Percentiles rank a stretch among this genome's conserved stretches.
Evolutionary conservation across 2,113 vertebrate genomes (phyloP).

Genomic region (Corythaixoides concolor): DNA sequence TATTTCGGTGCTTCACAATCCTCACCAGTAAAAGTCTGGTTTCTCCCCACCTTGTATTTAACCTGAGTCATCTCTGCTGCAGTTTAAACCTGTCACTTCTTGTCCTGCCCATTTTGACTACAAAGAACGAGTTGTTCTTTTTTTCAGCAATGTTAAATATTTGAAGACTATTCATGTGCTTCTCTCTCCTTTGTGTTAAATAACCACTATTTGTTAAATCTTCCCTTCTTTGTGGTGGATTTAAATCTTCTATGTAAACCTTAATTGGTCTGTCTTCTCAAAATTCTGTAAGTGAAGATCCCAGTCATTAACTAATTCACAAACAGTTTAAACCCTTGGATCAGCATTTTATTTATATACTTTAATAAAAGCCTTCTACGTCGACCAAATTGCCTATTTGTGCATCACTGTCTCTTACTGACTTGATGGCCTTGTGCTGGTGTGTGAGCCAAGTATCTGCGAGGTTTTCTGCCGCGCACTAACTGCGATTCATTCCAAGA

Average conservation of each 20-base stretch:
- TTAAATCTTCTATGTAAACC: slow-evolving; percentile 3
- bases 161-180: background rate
- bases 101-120: background rate
- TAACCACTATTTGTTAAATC: background rate
- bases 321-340: slow-evolving; percentile 27
- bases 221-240: background rate
- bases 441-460: background rate
- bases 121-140: background rate
- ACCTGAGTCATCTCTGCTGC: background rate
- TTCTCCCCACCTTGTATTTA: background rate
- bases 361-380: background rate
- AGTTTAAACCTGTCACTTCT: background rate
- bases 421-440: background rate
- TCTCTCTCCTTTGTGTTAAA: slow-evolving; percentile 1
- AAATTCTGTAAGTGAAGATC: slow-evolving; percentile 10
- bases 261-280: slow-evolving; percentile 43
- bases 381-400: background rate
- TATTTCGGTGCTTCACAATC: background rate
- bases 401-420: background rate
- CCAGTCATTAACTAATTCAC: slow-evolving; percentile 32
- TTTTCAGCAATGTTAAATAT: background rate
- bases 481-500: background rate
- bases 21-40: background rate
- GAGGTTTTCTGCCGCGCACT: background rate
- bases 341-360: background rate